Base-by-base conservation (phyloP, 2,113 vertebrate genomes). In the Amphiprion percula region DNA sequence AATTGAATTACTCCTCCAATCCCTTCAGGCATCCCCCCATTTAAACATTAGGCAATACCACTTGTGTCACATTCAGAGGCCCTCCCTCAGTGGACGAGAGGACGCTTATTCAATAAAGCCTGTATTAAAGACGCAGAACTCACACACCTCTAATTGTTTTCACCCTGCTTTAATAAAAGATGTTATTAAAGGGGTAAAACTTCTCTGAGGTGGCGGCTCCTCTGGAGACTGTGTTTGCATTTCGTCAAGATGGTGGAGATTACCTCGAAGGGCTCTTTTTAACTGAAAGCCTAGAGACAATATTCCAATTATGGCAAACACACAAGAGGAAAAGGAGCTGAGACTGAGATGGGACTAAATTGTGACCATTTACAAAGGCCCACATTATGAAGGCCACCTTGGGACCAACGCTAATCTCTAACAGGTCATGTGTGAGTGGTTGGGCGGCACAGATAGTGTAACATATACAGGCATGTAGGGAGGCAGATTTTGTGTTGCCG, bases 151-250 rank as follows among this genome's bases (percentile, higher is more conserved):
- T 90, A 89, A 91, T 93, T 88, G 88, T 88, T 90, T 88, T 93
- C 86, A 89, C 91, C 89, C 89, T 87, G 80, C 71, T 87, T 85
- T 90, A 91, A 92, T 93, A 93, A 92, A 90, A 87, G 33, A 82
- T 83, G 77, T 90, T 86, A 92, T 92, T 88, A 89, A 91, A 89
- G 56, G 65, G 82, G 69, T 79, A 69, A 82, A 87, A 85, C 69
- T 78, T 78, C 69, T 85, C 68, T 10, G 79, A 59, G 79, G 80
- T 84, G 80, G 70, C 55, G 46, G 50, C 73, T 84, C 77, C 77
- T 88, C 79, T 66, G 8, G 64, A 83, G 75, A 50, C 76, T 68
- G 24, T 88, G 88, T 90, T 92, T 88, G 80, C 72, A 77, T 91
- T 91, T 87, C 17, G 24, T 64, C 61, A 80, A 92, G 87, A 94